These are phyloP conservation scores for Myotis daubentonii DNA, from an alignment of 2,797 vertebrate genomes.

Conservation along the genomic window DNA sequence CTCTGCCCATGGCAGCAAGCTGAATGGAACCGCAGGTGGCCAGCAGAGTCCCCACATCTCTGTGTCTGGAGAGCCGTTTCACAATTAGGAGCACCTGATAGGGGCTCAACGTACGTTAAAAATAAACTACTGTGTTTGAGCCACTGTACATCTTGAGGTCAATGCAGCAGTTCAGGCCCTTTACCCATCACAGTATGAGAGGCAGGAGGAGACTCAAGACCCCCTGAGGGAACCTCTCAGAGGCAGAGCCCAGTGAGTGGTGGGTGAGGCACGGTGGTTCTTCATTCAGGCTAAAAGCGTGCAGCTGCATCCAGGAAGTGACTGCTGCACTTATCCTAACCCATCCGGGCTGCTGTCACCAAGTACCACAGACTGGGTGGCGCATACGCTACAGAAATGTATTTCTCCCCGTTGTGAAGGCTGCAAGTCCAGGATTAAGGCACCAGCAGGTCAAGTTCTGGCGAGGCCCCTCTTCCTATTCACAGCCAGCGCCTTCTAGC, in stretches of 20 bases:
- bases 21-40: too few relatives aligned
- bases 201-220: neutral
- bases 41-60: neutral
- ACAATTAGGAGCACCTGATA: neutral
- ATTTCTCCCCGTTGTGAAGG: neutral
- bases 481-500: neutral
- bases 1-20: neutral
- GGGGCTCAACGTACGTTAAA: neutral
- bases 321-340: neutral
- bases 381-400: neutral
- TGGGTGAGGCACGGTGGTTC: neutral
- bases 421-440: neutral
- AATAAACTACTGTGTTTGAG: neutral
- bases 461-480: neutral
- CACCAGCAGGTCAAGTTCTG: neutral
- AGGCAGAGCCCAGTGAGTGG: neutral
- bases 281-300: neutral
- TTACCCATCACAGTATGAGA: neutral
- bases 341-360: neutral
- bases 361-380: neutral
- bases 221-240: neutral
- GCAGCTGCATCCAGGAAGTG: neutral
- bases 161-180: neutral
- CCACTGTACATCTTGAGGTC: neutral
- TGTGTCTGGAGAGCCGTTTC: neutral